Evolutionary conservation across 2,797 vertebrate species (phyloP).

Genomic region (Cossypha niveicapilla): DNA sequence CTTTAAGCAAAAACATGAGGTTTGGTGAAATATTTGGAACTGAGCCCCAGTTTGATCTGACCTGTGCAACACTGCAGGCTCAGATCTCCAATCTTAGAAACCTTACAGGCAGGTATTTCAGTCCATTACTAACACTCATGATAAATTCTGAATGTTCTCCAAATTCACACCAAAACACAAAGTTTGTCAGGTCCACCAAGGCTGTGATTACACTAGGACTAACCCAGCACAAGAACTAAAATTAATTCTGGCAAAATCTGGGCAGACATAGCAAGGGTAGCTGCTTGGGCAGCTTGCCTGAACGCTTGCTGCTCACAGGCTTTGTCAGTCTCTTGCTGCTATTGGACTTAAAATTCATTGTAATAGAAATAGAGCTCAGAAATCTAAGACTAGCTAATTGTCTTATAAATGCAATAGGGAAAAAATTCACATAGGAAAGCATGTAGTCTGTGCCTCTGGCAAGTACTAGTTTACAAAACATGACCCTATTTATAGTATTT

Average conservation of each 20-base stretch:
- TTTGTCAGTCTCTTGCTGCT: background rate
- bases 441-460: background rate
- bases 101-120: background rate
- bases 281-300: background rate
- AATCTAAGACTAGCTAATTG: background rate
- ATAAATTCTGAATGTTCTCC: background rate
- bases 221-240: background rate
- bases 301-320: background rate
- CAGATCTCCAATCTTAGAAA: background rate
- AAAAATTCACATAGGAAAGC: background rate
- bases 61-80: background rate
- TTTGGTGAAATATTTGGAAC: background rate
- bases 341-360: background rate
- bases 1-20: background rate
- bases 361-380: background rate
- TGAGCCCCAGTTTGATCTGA: background rate
- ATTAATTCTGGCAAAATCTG: background rate
- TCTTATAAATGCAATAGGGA: background rate
- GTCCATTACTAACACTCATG: background rate
- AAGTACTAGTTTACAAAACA: slow-evolving; percentile 26
- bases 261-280: background rate
- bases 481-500: slow-evolving; percentile 27
- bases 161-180: background rate
- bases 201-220: background rate
- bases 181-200: background rate